Conservation (phyloP, 2,888 invertebrate species). For the Plagodis pulveraria region DNA sequence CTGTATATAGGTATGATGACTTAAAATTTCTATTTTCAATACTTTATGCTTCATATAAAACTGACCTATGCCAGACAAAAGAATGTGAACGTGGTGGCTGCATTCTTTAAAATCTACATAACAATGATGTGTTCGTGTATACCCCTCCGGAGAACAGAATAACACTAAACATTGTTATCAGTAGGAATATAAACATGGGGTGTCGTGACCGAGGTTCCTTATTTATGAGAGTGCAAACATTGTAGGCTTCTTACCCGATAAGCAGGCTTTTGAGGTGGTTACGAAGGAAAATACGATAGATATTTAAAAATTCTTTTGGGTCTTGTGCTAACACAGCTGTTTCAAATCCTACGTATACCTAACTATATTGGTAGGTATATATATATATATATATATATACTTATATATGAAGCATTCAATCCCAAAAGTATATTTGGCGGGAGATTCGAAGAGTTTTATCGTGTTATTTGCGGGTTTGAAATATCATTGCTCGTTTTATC, state of each 20-base stretch:
- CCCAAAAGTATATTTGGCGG: no score
- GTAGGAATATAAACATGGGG: conserved; percentile 26
- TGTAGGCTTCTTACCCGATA: conserved; percentile 19
- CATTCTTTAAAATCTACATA: conserved; percentile 2
- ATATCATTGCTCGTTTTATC: no score
- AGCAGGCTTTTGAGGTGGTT: background rate
- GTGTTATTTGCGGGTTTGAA: no score
- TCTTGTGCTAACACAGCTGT: no score
- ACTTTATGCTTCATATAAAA: background rate
- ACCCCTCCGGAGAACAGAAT: conserved; percentile 22
- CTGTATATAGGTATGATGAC: no score
- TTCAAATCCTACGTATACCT: no score
- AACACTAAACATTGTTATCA: conserved; percentile 31
- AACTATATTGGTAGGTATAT: no score
- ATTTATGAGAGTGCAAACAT: conserved; percentile 64
- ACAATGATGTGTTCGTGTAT: conserved; percentile 19
- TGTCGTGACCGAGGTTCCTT: conserved; percentile 45
- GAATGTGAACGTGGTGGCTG: background rate
- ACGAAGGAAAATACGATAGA: background rate
- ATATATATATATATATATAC: no score
- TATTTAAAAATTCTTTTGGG: no score
- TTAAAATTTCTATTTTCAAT: no score
- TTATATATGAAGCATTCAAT: no score
- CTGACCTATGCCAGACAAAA: background rate
- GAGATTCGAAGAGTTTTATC: no score